Base-by-base conservation (phyloP, 2,888 invertebrate species). In the Drosophila subsilvestris region DNA sequence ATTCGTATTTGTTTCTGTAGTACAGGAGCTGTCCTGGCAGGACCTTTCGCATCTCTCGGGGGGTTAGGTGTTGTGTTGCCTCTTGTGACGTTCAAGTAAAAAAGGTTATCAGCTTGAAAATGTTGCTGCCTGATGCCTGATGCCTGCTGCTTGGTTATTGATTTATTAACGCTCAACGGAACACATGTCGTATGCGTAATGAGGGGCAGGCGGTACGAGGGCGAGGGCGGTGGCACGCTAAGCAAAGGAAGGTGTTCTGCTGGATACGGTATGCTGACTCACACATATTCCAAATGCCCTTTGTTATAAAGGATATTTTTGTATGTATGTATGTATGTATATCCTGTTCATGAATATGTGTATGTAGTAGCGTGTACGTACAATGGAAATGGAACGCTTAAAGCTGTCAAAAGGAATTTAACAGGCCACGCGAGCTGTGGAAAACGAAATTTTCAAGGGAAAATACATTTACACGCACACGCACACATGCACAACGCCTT, bases 61-160 rank as follows among this genome's bases (percentile, higher is more conserved):
- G 37, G 14, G 14, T 37, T n/a, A 17, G 50, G 47, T 68, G 56
- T 42, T 49, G 62, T 62, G 62, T 70, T 60, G 55, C 70, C 63
- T 75, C 67, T 74, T 66, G 60, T 57, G 72, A 69, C 50, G 77
- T 79, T 74, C 75, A 85, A 78, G 74, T 74, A 80, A 87, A 87
- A 84, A 87, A 84, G 83, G 83, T 87, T 87, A 87, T 85, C 85
- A 86, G 84, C 77, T 66, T 76, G 59, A 78, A 77, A 87, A 87
- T 86, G 78, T 76, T 80, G 32, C 32, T 3, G 8, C 29, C 29
- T 29, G 29, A 9, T 32, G 32, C 12, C 32, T 32, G 32, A 3
- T 79, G 79, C 76, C 78, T 78, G 73, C 77, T 76, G 77, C 73
- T 51, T 51, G 79, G 70, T 80, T 85, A 85, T 85, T 85, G 85